phyloP scores from a whole-genome alignment of 2,888 invertebrate genomes.

The Trichogramma evanescens region DNA sequence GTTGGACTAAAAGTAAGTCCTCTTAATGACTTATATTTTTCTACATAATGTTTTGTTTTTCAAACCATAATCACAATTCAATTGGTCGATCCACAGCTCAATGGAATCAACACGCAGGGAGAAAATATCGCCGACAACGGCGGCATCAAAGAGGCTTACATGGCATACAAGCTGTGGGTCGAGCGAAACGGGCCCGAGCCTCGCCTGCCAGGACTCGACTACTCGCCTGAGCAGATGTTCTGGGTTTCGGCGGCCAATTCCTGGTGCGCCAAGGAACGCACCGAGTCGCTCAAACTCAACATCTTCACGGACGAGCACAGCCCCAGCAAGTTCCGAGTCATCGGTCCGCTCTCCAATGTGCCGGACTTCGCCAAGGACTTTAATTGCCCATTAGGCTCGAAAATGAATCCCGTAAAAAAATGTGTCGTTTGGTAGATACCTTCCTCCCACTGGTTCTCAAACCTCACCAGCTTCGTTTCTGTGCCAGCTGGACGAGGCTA shows the following conservation, averaged over 20 bases:
- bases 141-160: conserved; percentile 84
- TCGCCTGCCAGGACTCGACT: conserved; percentile 66
- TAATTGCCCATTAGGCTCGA: conserved; percentile 54
- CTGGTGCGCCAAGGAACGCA: conserved; percentile 56
- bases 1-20: conserved; percentile 64
- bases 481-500: no score
- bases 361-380: conserved; percentile 58
- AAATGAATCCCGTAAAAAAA: conserved; percentile 58
- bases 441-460: no score
- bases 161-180: conserved; percentile 72
- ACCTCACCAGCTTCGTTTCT: no score
- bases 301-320: conserved; percentile 78
- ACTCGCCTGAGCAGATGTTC: conserved; percentile 48
- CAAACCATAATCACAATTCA: conserved; percentile 14
- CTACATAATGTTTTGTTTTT: background rate
- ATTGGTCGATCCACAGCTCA: conserved; percentile 56
- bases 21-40: background rate
- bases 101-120: conserved; percentile 86
- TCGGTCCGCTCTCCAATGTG: conserved; percentile 58
- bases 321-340: conserved; percentile 58
- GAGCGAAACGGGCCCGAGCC: conserved; percentile 60
- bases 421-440: conserved; percentile 57
- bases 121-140: conserved; percentile 95
- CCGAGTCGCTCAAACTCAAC: conserved; percentile 68
- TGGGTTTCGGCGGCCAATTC: conserved; percentile 43